Percentiles rank a stretch among this genome's conserved stretches.
These are phyloP conservation scores for Eilema depressum DNA, from an alignment of 2,888 invertebrate species.

Conservation along the genomic window DNA sequence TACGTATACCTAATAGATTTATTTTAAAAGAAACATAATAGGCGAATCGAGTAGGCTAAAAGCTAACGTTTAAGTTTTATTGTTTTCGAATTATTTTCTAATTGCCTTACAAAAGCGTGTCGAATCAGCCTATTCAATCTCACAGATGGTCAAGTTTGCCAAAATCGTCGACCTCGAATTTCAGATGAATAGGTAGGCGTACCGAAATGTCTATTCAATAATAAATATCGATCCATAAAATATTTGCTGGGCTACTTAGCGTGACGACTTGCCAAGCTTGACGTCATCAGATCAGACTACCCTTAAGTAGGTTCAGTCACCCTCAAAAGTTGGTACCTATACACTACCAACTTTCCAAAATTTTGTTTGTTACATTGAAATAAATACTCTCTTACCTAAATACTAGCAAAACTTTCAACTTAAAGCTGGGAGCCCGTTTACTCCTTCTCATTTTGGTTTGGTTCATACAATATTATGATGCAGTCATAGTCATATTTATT, in stretches of 20 bases:
- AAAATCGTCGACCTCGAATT: constrained; percentile 16
- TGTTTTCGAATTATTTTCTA: constrained; percentile 14
- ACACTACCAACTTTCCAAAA: too few species aligned
- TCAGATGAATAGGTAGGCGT: constrained; percentile 13
- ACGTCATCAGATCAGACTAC: background rate
- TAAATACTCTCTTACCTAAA: too few species aligned
- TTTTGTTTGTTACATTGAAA: too few species aligned
- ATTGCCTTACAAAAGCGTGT: constrained; percentile 18
- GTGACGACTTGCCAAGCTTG: background rate
- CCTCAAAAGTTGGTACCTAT: too few species aligned
- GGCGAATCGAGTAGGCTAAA: constrained; percentile 14
- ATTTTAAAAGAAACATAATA: background rate
- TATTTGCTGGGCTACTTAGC: background rate
- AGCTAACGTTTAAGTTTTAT: constrained; percentile 13
- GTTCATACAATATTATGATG: too few species aligned
- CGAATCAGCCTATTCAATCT: constrained; percentile 15
- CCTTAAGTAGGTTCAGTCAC: too few species aligned
- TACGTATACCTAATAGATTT: background rate
- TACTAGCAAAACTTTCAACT: too few species aligned
- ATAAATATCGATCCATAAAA: background rate
- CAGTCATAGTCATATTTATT: too few species aligned
- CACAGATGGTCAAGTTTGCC: constrained; percentile 20
- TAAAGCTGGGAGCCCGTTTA: too few species aligned
- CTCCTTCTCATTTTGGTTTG: too few species aligned
- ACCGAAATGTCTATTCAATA: constrained; percentile 2